Conservation (phyloP, 2,888 invertebrate genomes). For the Meteorus cinctellus region DNA sequence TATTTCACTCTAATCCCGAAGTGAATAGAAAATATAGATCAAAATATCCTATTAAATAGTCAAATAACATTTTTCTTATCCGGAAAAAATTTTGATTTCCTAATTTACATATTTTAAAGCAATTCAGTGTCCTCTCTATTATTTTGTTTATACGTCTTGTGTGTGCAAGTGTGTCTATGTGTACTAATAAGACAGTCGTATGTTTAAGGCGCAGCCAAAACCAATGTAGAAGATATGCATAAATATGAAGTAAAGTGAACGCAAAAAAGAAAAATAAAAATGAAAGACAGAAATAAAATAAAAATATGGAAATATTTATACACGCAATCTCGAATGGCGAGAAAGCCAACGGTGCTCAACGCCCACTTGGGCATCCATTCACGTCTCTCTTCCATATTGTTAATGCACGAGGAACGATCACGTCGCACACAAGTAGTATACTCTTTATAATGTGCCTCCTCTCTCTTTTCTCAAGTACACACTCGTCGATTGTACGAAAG, state of each 20-base stretch:
- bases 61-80: no score
- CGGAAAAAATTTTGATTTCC: neutral
- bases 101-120: no score
- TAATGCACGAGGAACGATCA: slow-evolving; percentile 35
- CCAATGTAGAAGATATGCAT: neutral
- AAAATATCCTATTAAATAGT: no score
- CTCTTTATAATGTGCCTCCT: neutral
- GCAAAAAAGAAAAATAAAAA: slow-evolving; percentile 19
- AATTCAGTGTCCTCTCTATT: no score
- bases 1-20: neutral
- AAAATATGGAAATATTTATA: slow-evolving; percentile 39
- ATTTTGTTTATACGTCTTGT: no score
- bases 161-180: no score
- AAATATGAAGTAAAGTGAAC: neutral
- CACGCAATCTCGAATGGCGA: neutral
- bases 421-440: slow-evolving; percentile 16
- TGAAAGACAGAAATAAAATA: no score
- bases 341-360: slow-evolving; percentile 49
- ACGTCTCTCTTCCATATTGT: slow-evolving; percentile 45
- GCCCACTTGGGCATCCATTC: slow-evolving; percentile 52
- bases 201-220: no score
- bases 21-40: no score
- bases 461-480: slow-evolving; percentile 13
- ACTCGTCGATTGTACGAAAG: no score
- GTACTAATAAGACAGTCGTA: no score